Percentiles rank a stretch among this genome's conserved stretches.
Evolutionary conservation across 2,888 invertebrate species (phyloP).

Genomic region (Bembecia ichneumoniformis): DNA sequence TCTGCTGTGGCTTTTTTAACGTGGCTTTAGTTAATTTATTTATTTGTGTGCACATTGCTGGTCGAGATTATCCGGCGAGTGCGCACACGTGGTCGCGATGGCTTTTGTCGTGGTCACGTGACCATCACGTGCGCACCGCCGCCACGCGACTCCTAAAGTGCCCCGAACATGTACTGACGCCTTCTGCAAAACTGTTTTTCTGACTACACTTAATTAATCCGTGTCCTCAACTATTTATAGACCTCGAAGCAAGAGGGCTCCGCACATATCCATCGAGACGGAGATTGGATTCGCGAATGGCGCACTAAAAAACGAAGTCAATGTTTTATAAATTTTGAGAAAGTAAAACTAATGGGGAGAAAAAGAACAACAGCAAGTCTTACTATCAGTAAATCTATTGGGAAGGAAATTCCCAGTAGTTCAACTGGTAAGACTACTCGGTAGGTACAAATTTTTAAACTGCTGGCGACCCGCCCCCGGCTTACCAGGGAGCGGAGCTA

Average conservation of each 20-base stretch:
- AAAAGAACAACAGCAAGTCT: too few relatives aligned
- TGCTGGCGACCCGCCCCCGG: too few relatives aligned
- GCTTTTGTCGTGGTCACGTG: conserved; percentile 12
- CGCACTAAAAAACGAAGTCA: too few relatives aligned
- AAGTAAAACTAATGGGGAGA: too few relatives aligned
- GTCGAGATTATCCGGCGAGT: conserved; percentile 48
- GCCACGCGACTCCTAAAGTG: conserved; percentile 46
- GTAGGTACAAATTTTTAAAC: too few relatives aligned
- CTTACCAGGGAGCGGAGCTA: too few relatives aligned
- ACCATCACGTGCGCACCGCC: conserved; percentile 10
- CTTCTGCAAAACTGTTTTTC: conserved; percentile 49
- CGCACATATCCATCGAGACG: not conserved
- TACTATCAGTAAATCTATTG: too few relatives aligned
- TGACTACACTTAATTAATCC: conserved; percentile 65
- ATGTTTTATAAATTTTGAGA: too few relatives aligned
- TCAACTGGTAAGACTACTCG: too few relatives aligned
- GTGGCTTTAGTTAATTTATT: conserved; percentile 61
- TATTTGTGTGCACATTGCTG: conserved; percentile 56
- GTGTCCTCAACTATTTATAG: conserved; percentile 35
- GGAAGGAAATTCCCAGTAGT: too few relatives aligned
- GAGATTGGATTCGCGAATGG: not conserved
- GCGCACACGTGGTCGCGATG: conserved; percentile 19
- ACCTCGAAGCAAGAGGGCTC: conserved; percentile 20
- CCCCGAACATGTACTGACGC: conserved; percentile 50
- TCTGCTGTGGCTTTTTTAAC: conserved; percentile 25